Conservation (phyloP, 1,140 invertebrate species). For the Papilio xuthus region DNA sequence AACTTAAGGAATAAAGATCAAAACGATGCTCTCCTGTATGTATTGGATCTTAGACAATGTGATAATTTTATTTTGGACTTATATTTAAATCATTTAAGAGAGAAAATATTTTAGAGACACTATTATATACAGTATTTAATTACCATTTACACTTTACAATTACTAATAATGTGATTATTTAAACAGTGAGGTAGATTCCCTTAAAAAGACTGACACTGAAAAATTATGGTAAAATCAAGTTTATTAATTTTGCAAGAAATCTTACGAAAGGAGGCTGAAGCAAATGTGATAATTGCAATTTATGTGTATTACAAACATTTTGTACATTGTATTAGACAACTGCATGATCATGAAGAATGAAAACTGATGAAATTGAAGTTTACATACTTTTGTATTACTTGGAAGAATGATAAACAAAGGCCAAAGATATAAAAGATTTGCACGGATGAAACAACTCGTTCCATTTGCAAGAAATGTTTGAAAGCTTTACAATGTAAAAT, state of each 20-base stretch:
- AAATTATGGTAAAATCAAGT: neutral
- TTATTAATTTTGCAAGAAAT: neutral
- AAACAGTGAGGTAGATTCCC: neutral
- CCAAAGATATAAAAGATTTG: neutral
- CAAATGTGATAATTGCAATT: neutral
- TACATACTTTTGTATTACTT: neutral
- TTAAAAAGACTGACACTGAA: neutral
- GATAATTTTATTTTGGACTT: conserved; percentile 56
- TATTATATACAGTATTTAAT: neutral
- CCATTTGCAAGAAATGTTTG: neutral
- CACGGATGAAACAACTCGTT: neutral
- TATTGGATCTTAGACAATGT: conserved; percentile 61
- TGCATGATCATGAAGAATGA: neutral
- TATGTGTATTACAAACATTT: neutral
- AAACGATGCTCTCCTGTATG: conserved; percentile 62
- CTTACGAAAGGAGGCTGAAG: neutral
- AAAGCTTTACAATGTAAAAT: neutral
- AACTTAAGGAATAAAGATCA: conserved; percentile 69
- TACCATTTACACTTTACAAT: neutral
- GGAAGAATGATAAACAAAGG: neutral
- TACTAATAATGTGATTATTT: neutral
- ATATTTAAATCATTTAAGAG: conserved; percentile 57
- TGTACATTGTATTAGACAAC: neutral
- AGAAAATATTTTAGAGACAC: conserved; percentile 7
- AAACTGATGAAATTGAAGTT: neutral